Conservation (phyloP, 2,797 vertebrate genomes). For the Hyperoplus immaculatus region DNA sequence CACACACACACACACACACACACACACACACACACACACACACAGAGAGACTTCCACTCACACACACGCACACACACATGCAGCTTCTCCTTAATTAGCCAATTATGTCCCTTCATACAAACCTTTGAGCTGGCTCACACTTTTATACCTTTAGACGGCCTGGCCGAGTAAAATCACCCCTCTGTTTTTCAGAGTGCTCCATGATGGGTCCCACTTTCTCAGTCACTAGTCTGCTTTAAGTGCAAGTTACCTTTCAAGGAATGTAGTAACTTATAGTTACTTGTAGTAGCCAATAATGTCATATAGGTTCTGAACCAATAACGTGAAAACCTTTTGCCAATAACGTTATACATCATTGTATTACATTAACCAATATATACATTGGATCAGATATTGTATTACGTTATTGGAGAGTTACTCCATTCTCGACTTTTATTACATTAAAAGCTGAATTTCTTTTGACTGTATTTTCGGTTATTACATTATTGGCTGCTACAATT, state of each 20-base stretch:
- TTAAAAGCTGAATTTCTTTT: too few relatives aligned
- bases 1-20: background rate
- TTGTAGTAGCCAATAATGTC: too few relatives aligned
- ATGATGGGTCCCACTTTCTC: slow-evolving; percentile 15
- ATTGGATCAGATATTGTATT: too few relatives aligned
- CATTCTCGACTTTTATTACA: too few relatives aligned
- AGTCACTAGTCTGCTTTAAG: background rate
- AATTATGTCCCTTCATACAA: slow-evolving; percentile 52
- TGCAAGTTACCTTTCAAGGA: background rate
- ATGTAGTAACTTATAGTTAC: too few relatives aligned
- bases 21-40: slow-evolving; percentile 19
- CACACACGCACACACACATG: slow-evolving; percentile 28
- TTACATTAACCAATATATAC: too few relatives aligned
- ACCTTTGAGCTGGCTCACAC: slow-evolving; percentile 56
- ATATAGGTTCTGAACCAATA: too few relatives aligned
- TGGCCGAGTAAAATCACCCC: slow-evolving; percentile 42
- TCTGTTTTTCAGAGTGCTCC: slow-evolving; percentile 40
- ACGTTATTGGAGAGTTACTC: too few relatives aligned
- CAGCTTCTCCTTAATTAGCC: slow-evolving; percentile 65
- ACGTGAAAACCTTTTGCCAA: too few relatives aligned
- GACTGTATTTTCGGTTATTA: too few relatives aligned
- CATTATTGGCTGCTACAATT: too few relatives aligned
- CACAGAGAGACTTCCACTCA: slow-evolving; percentile 7
- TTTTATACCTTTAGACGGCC: slow-evolving; percentile 63
- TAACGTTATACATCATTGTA: too few relatives aligned